Evolutionary conservation across 1,140 invertebrate genomes (phyloP).

Genomic region (Drosophila obscura): DNA sequence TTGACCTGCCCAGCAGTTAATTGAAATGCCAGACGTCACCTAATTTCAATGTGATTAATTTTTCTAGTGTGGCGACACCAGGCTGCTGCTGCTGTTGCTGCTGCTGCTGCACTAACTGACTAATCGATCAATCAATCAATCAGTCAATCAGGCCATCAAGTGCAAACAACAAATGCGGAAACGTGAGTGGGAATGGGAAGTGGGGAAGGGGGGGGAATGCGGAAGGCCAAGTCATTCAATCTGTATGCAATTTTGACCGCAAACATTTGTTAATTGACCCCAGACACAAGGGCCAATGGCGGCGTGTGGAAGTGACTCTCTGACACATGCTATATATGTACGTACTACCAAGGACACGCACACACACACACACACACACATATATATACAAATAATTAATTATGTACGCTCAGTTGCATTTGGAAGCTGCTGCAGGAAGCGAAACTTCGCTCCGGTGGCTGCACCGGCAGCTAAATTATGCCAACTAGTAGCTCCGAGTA

Average conservation of each 20-base stretch:
- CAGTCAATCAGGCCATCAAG: conserved; percentile 41
- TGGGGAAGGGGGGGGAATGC: not conserved
- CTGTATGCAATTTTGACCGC: conserved; percentile 70
- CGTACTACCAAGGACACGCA: conserved; percentile 8
- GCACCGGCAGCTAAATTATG: conserved; percentile 60
- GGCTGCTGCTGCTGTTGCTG: too few relatives aligned
- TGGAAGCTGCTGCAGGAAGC: conserved; percentile 51
- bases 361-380: conserved; percentile 4
- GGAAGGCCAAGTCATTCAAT: conserved; percentile 61
- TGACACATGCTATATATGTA: not conserved
- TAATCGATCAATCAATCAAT: conserved; percentile 47
- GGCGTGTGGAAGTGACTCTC: conserved; percentile 3
- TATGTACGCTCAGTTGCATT: conserved; percentile 71
- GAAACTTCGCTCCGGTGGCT: conserved; percentile 47
- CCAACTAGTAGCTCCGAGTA: conserved; percentile 32
- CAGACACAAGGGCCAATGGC: conserved; percentile 12
- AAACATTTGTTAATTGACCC: conserved; percentile 73
- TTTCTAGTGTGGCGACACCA: not conserved
- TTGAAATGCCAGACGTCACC: conserved; percentile 23
- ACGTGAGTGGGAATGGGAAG: not conserved
- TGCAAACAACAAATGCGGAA: conserved; percentile 2
- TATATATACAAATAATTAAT: conserved; percentile 62
- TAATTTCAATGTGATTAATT: conserved; percentile 25
- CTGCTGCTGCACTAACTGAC: conserved; percentile 23
- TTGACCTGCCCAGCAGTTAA: conserved; percentile 12